These are phyloP conservation scores for Trichonephila clavipes DNA, from an alignment of 1,140 invertebrate species.

Conservation along the genomic window DNA sequence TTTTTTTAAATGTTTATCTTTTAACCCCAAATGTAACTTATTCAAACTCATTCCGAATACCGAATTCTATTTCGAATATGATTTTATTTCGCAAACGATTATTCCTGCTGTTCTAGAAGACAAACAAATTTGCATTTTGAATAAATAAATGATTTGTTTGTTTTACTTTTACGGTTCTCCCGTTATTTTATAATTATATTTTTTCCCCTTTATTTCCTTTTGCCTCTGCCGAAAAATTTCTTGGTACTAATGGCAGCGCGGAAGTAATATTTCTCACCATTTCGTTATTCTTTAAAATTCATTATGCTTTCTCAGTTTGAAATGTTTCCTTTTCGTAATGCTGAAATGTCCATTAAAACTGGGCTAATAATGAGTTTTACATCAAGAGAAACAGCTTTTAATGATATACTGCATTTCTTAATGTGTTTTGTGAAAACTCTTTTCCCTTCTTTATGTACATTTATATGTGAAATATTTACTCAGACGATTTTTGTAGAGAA, in stretches of 20 bases:
- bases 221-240: constrained; percentile 7
- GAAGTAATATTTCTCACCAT: constrained; percentile 53
- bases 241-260: constrained; percentile 15
- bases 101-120: background rate
- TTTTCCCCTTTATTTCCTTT: background rate
- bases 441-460: constrained; percentile 43
- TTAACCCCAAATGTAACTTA: constrained; percentile 38
- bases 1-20: constrained; percentile 41
- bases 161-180: constrained; percentile 19
- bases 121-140: constrained; percentile 50
- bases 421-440: constrained; percentile 46
- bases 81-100: constrained; percentile 62
- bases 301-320: constrained; percentile 35
- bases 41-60: constrained; percentile 21
- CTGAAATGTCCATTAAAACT: constrained; percentile 66
- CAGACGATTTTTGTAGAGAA: constrained; percentile 33
- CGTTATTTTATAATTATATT: background rate
- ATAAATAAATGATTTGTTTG: constrained; percentile 70
- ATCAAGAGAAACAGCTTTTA: constrained; percentile 41
- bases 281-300: constrained; percentile 61
- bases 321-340: constrained; percentile 49
- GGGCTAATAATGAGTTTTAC: constrained; percentile 49
- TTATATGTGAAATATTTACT: constrained; percentile 48
- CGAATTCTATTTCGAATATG: constrained; percentile 48
- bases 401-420: constrained; percentile 65